phyloP scores from a whole-genome alignment of 2,113 vertebrate genomes.

The Elaphurus davidianus region DNA sequence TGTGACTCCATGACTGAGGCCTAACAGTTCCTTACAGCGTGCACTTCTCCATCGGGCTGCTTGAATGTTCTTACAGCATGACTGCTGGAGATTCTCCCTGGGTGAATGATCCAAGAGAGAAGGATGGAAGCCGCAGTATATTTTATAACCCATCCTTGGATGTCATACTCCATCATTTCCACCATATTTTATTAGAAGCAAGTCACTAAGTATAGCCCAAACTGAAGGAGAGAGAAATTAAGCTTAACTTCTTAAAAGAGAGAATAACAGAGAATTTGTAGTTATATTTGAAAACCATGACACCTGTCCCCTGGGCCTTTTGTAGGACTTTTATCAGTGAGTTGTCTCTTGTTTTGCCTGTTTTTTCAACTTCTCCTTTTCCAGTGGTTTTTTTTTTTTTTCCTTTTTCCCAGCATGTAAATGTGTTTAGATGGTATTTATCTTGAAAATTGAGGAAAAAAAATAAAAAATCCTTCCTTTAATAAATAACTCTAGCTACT shows the following conservation, averaged over 20 bases:
- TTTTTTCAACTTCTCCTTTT: constrained; percentile 19
- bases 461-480: constrained; percentile 27
- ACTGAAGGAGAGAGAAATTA: background rate
- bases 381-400: background rate
- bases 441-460: constrained; percentile 41
- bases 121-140: background rate
- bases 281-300: background rate
- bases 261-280: background rate
- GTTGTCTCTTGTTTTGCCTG: background rate
- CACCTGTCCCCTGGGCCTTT: background rate
- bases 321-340: background rate
- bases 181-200: background rate
- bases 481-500: background rate
- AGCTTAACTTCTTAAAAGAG: background rate
- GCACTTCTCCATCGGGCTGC: background rate
- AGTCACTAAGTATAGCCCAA: background rate
- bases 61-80: background rate
- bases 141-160: background rate
- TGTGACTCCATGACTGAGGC: background rate
- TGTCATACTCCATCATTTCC: background rate
- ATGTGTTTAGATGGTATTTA: background rate
- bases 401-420: background rate
- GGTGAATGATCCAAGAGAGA: background rate
- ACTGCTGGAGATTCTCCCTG: background rate
- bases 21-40: background rate